These are phyloP conservation scores for Gadopsis marmoratus DNA, from an alignment of 2,797 vertebrate species.

Conservation along the genomic window DNA sequence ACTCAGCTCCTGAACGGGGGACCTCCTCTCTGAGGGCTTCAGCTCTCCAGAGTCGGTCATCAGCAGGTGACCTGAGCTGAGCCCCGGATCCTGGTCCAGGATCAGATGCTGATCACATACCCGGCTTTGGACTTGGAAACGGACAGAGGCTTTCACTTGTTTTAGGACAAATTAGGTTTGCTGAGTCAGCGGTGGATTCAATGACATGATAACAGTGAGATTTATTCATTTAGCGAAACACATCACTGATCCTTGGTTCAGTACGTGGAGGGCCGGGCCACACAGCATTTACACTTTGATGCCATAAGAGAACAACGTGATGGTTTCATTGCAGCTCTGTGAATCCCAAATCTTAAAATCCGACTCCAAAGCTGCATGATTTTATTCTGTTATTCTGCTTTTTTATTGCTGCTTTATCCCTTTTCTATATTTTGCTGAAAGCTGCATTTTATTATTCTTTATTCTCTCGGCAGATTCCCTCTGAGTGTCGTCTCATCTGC, in stretches of 20 bases:
- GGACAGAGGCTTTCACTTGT: neutral
- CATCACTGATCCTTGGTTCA: slow-evolving; percentile 14
- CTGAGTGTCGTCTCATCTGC: neutral
- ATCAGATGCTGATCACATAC: neutral
- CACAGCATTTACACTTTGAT: neutral
- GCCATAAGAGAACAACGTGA: neutral
- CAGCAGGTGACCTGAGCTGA: neutral
- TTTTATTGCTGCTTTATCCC: neutral
- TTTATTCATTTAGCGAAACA: slow-evolving; percentile 3
- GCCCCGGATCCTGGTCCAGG: neutral
- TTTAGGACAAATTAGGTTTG: slow-evolving; percentile 9
- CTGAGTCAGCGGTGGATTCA: slow-evolving; percentile 26
- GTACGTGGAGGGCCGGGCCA: neutral
- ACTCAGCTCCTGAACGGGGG: neutral
- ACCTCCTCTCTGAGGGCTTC: neutral
- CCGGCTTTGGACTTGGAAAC: neutral
- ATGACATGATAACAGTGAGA: slow-evolving; percentile 4
- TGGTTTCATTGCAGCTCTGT: neutral
- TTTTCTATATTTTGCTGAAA: neutral
- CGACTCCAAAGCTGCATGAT: neutral
- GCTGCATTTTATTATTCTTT: neutral
- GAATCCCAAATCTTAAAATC: slow-evolving; percentile 10
- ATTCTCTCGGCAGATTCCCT: neutral
- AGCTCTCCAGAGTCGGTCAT: too few relatives aligned
- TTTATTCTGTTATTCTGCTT: neutral